Evolutionary conservation across 2,113 vertebrate genomes (phyloP).

Genomic region (Aythya baeri): DNA sequence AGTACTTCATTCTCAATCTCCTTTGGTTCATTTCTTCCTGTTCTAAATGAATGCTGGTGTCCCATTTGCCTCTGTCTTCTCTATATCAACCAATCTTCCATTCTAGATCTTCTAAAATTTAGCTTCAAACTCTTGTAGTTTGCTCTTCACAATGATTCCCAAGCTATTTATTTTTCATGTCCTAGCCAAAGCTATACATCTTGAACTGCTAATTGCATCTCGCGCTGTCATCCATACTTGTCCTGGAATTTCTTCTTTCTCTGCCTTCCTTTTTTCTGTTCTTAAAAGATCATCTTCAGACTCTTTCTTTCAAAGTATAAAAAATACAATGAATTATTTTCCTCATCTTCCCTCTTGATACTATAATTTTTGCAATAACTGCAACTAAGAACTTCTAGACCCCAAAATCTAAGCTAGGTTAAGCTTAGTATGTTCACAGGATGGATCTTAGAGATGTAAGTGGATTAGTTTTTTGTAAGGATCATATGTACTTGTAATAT

Average conservation of each 20-base stretch:
- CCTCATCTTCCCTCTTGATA: background rate
- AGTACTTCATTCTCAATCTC: background rate
- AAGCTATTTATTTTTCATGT: background rate
- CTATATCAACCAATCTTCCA: background rate
- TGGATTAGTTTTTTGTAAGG: background rate
- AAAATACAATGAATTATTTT: background rate
- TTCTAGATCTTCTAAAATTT: background rate
- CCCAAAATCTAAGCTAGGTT: background rate
- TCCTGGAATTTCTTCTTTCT: background rate
- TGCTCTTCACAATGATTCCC: background rate
- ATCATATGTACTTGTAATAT: background rate
- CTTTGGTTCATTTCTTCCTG: background rate
- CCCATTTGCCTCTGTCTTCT: background rate
- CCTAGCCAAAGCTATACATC: background rate
- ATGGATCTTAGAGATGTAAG: background rate
- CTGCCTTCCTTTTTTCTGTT: background rate
- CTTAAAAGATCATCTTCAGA: background rate
- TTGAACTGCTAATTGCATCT: background rate
- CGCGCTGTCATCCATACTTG: background rate
- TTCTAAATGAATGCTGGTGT: background rate
- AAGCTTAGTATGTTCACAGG: background rate
- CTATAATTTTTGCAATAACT: background rate
- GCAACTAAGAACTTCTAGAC: background rate
- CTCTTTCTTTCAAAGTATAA: background rate
- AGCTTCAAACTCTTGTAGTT: background rate